A percentile compares a stretch with the other conserved stretches of the same genome.
phyloP scores from a whole-genome alignment of 2,113 vertebrate genomes.

The Zosterops lateralis region DNA sequence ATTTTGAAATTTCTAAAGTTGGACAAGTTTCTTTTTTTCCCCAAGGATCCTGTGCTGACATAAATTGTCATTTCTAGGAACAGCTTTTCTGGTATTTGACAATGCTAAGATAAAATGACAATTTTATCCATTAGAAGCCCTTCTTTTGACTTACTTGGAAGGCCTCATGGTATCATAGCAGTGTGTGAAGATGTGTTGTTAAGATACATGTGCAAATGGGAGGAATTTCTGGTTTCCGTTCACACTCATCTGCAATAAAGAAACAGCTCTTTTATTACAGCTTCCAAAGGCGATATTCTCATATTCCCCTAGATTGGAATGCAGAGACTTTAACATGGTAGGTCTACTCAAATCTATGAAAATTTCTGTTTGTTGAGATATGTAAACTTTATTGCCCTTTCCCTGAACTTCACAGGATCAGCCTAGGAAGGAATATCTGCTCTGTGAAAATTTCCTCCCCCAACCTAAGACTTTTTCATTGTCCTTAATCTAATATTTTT shows the following conservation, averaged over 20 bases:
- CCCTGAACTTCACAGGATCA: neutral
- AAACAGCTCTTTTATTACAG: neutral
- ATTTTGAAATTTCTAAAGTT: neutral
- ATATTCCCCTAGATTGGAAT: neutral
- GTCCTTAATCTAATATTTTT: neutral
- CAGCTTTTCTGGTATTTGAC: neutral
- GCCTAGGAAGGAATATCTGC: neutral
- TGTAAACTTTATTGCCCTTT: neutral
- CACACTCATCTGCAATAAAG: neutral
- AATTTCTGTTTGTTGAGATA: neutral
- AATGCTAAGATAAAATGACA: neutral
- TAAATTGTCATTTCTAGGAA: neutral
- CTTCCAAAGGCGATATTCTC: neutral
- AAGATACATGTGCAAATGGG: neutral
- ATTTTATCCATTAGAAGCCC: neutral
- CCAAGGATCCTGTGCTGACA: neutral
- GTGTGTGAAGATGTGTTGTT: neutral
- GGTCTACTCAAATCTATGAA: neutral
- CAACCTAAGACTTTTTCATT: neutral
- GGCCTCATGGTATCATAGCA: neutral
- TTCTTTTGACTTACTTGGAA: neutral
- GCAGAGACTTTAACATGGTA: neutral
- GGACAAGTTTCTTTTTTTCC: neutral
- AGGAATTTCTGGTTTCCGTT: neutral
- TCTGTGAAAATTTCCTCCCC: neutral